Evolutionary conservation across 2,888 invertebrate species (phyloP), one percentile per base, ranked within the genome.

Genomic region (Petrolisthes manimaculis): DNA sequence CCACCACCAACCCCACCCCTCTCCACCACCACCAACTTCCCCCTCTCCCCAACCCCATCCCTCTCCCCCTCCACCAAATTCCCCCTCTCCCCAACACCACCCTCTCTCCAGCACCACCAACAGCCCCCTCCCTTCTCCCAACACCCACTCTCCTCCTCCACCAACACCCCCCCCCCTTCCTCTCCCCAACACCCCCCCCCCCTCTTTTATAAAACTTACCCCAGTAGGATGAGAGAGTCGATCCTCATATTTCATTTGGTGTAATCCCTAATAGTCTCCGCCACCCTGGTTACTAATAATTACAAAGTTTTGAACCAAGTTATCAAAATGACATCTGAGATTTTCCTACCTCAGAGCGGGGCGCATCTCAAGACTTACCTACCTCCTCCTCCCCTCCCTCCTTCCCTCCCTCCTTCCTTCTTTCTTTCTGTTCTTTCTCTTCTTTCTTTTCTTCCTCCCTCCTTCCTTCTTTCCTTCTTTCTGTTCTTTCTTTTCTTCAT

Each of bases 281-380:
- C 71, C 84, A 79, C 71, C 88, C 83, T 79, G 88, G 88, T 88
- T 88, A 84, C 71, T 80, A 88, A 88, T 84, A 88, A 88, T 88
- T 88, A 88, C 88, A 84, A 88, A 88, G 84, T 88, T 86, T 86
- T 56, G 80, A 75, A 56, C 54, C 51, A 88, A 88, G 88, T 88
- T 88, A 88, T 88, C 79, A 88, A 80, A 78, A 84, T 79, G 84
- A 88, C 88, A 88, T 84, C 80, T 88, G 12, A 74, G 88, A 6
- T 54, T 54, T 54, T 24, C 82, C n/a, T 21, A 12, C n/a, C 6
- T 56, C 54, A 18, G 21, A 18, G 61, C 71, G 12, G 1, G 18
- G 1, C 53, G 0, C 54, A 9, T 69, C 5, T 21, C 4, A 14
- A 18, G 12, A 51, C 53, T 37, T 24, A 4, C 55, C 83, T 69